Conservation (phyloP, 1,140 invertebrate genomes). For the Eueides isabella region DNA sequence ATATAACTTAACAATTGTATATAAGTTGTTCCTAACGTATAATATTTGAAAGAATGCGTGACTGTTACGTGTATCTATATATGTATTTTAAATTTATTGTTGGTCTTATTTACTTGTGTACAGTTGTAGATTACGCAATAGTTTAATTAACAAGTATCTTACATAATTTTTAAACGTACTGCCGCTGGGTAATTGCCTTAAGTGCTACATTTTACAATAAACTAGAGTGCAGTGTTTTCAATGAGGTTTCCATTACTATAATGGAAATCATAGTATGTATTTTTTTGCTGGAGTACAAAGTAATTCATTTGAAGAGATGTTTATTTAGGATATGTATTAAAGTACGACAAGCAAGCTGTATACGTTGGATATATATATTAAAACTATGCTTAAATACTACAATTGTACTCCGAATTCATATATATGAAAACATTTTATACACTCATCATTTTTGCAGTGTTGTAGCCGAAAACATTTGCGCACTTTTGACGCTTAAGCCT, state of each 20-base stretch:
- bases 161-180: conserved; percentile 18
- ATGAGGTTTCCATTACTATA: conserved; percentile 33
- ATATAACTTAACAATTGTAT: too few species aligned
- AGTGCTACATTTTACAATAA: conserved; percentile 24
- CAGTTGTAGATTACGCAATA: conserved; percentile 15
- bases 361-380: neutral
- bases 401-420: neutral
- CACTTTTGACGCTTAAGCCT: neutral
- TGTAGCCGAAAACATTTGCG: neutral
- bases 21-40: too few species aligned
- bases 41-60: neutral
- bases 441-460: neutral
- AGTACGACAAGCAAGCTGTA: neutral
- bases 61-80: neutral
- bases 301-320: neutral
- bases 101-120: neutral
- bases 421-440: too few species aligned
- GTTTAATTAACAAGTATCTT: conserved; percentile 23
- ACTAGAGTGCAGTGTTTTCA: conserved; percentile 39
- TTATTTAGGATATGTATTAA: neutral
- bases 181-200: conserved; percentile 24
- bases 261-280: conserved; percentile 30
- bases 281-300: neutral
- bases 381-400: neutral
- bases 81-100: neutral